Conservation (phyloP, 2,113 vertebrate genomes). For the Oreamnos americanus region DNA sequence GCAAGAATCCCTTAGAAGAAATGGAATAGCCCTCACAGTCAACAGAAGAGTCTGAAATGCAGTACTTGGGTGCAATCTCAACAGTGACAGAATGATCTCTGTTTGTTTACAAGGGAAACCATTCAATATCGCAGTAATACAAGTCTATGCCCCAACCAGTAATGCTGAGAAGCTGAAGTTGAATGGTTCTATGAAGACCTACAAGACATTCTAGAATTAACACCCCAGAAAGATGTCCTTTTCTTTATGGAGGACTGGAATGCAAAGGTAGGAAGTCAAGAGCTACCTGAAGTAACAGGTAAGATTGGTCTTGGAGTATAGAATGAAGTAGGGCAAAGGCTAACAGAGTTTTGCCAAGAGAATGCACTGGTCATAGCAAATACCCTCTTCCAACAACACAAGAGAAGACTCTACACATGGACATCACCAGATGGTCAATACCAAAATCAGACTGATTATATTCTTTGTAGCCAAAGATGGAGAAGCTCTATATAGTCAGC, state of each 20-base stretch:
- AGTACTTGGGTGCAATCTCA: background rate
- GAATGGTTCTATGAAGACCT: background rate
- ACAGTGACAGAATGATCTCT: background rate
- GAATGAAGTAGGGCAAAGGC: background rate
- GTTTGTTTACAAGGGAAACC: background rate
- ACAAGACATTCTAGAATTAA: background rate
- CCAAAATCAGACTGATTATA: background rate
- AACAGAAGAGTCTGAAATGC: background rate
- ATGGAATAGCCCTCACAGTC: background rate
- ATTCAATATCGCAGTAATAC: background rate
- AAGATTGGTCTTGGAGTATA: background rate
- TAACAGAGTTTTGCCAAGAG: background rate
- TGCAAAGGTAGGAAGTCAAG: background rate
- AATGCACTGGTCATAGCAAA: background rate
- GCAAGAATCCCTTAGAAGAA: background rate
- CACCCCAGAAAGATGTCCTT: background rate
- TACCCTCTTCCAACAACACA: background rate
- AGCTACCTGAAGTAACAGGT: background rate
- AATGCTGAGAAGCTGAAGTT: background rate
- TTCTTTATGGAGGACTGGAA: background rate
- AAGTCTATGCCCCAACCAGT: background rate
- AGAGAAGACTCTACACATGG: background rate
- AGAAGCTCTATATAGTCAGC: background rate
- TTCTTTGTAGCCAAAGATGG: background rate
- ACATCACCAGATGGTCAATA: background rate